These are phyloP conservation scores for Homarus americanus DNA, from an alignment of 1,140 invertebrate genomes.

Conservation along the genomic window DNA sequence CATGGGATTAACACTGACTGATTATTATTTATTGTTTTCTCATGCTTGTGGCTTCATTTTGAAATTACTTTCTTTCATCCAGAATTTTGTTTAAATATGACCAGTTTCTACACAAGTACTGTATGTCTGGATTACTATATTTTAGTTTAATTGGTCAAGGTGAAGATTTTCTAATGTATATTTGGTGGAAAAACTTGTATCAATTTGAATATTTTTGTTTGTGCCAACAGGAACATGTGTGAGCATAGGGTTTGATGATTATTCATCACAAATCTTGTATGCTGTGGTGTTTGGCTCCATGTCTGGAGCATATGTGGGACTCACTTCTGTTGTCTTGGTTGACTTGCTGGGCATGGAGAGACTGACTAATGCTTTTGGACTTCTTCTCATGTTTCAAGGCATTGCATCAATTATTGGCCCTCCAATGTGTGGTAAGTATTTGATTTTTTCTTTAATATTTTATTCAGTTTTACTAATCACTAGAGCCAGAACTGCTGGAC, in stretches of 20 bases:
- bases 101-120: no score
- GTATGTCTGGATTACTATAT: no score
- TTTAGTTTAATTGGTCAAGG: no score
- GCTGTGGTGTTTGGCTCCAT: conserved; percentile 91
- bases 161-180: no score
- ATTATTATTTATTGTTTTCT: no score
- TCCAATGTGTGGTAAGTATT: conserved; percentile 87
- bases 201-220: not conserved
- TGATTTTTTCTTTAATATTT: not conserved
- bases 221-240: conserved; percentile 85
- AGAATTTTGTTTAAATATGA: no score
- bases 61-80: no score
- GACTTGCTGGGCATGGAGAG: conserved; percentile 91
- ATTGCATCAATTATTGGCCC: conserved; percentile 92
- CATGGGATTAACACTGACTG: no score
- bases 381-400: conserved; percentile 93
- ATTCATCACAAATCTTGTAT: conserved; percentile 86
- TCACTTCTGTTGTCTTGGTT: conserved; percentile 93
- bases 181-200: no score
- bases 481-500: no score
- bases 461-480: no score
- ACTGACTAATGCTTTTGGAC: conserved; percentile 95
- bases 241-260: conserved; percentile 85
- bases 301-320: conserved; percentile 94
- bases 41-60: no score